Evolutionary conservation across 2,888 invertebrate species (phyloP).

Genomic region (Bombylius major): DNA sequence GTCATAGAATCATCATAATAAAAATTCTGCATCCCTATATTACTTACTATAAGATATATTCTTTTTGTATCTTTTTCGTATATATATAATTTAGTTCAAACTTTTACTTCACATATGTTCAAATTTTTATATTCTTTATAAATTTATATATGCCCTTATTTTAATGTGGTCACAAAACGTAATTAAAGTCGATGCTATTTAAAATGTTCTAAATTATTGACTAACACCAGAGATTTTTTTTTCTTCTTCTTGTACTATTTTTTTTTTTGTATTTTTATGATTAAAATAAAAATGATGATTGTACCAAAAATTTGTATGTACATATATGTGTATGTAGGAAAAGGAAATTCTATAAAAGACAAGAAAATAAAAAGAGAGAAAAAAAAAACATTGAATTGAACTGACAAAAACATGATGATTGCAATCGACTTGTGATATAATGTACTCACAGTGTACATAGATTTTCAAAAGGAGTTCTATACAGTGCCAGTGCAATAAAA

Average conservation of each 20-base stretch:
- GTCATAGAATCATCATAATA: conserved; percentile 17
- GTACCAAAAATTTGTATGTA: too few relatives aligned
- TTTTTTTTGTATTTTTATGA: too few relatives aligned
- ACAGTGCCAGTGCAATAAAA: conserved; percentile 10
- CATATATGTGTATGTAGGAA: not conserved
- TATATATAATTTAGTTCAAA: not conserved
- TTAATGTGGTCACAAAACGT: conserved; percentile 6
- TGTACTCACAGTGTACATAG: not conserved
- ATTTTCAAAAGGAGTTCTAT: too few relatives aligned
- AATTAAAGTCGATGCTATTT: conserved; percentile 6
- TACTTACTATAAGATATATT: too few relatives aligned
- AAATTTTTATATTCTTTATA: not conserved
- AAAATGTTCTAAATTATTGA: not conserved
- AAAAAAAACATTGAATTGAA: not conserved
- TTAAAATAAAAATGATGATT: too few relatives aligned
- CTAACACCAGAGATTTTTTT: conserved; percentile 5
- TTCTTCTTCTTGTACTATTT: not conserved
- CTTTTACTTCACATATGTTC: conserved; percentile 6
- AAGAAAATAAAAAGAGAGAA: not conserved
- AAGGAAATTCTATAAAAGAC: not conserved
- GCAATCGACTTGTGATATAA: conserved; percentile 3
- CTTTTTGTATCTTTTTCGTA: too few relatives aligned
- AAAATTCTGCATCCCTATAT: not conserved
- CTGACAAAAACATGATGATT: conserved; percentile 6
- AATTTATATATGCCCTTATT: not conserved